Base-by-base conservation (phyloP, 2,888 invertebrate genomes). In the Oegoconia quadripuncta region DNA sequence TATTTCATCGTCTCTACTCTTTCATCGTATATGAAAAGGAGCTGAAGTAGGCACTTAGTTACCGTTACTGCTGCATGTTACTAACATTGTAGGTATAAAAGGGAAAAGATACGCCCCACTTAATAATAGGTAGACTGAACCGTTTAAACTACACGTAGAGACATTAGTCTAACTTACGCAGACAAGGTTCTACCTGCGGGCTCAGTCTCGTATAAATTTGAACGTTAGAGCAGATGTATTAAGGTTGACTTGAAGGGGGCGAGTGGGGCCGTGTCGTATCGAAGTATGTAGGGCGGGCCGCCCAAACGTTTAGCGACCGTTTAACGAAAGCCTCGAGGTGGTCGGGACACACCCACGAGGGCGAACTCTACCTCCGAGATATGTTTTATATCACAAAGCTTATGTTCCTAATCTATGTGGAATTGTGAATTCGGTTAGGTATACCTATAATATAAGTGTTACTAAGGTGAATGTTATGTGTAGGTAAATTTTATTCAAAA, bases 221-320 rank as follows among this genome's bases (percentile, higher is more conserved):
- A 51, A 58, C 53, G n/a, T 50, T 72, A 59, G 18, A 39, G 0
- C 1, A 1, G 12, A 37, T 11, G n/a, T 1, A 0, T 0, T 33
- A 67, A 81, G 51, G 56, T 50, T 47, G 55, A 42, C 62, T 67
- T 64, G 8, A 29, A 31, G 37, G 40, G 23, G 45, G 31, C 23
- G 35, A 41, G 48, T 59, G 54, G 46, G 54, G 58, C 71, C 65
- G 45, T 64, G 66, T 75, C 64, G 58, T 46, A 59, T 61, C 61
- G 59, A 68, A 73, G 69, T 64, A 53, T 56, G 73, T 74, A 83
- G 86, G 87, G 87, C 87, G 86, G 86, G 82, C 86, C 86, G 87
- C 87, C 87, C 87, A 87, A 87, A 77, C 87, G 86, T 86, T 87
- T 87, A 86, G 77, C 78, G 75, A 78, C 69, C 83, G 83, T 86